Evolutionary conservation across 92 coral and sea anemone genomes (phyloP), one percentile per base, ranked within the genome.

Genomic region (Porites rus): DNA sequence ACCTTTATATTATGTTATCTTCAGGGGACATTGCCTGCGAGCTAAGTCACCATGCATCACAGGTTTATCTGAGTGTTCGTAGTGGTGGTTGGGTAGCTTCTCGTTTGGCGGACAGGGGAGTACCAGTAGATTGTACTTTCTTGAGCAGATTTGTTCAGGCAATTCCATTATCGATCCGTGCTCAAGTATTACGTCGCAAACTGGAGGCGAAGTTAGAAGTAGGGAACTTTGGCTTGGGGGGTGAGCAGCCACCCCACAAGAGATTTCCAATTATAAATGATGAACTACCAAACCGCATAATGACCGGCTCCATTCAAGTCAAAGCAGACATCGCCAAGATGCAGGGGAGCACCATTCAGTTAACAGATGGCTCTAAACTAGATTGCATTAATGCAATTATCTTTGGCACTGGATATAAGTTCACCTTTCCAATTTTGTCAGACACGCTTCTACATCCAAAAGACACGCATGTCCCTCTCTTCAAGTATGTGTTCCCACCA

Each of bases 21-120:
- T 38, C 43, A 97, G 99, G 89, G 52, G 99, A 97, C 56, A 91
- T 97, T 74, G 92, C 97, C 13, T 93, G 96, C 82, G 99, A 97
- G 74, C 86, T 97, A 38, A 97, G 99, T 73, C 87, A 87, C 10
- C 94, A 93, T 84, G 92, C 99, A 31, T 21, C 87, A 11, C 98
- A 97, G 83, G 99, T 97, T 10, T 97, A 97, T 77, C 43, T 93
- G 51, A 95, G 96, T 86, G 84, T 91, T 64, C 86, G 97, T 19
- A 64, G 92, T 74, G 99, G 99, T 19, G 10, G 84, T 1, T 95
- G 91, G 90, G 76, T 95, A 11, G 3, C 76, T 22, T 68, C 96
- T 50, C 94, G 99, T 10, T 89, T 95, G 16, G 72, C 60, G 3
- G 59, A 10, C 60, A 89, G 95, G 18, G 99, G 98, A 52, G 17